These are phyloP conservation scores for Glareola pratincola DNA, from an alignment of 2,113 vertebrate genomes.

Conservation along the genomic window DNA sequence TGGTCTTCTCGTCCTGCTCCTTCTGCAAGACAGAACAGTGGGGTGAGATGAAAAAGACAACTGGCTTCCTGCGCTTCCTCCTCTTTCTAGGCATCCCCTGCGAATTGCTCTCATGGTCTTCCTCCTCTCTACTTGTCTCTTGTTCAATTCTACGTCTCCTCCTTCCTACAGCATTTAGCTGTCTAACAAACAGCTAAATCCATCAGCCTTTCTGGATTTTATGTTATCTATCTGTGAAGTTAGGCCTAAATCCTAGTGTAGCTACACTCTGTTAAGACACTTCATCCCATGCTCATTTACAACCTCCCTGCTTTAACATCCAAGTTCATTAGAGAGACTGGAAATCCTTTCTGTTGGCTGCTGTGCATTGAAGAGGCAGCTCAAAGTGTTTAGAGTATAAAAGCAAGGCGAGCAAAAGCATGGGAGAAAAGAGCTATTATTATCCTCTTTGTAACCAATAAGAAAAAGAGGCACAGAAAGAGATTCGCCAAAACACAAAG, in stretches of 20 bases:
- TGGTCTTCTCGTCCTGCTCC: constrained; percentile 92
- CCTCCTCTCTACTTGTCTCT: background rate
- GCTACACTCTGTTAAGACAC: background rate
- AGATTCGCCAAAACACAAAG: background rate
- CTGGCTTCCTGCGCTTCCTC: background rate
- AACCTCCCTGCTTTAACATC: background rate
- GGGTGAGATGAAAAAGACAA: background rate
- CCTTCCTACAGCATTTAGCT: background rate
- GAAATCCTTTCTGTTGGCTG: background rate
- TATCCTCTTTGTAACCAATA: background rate
- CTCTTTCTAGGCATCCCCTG: background rate
- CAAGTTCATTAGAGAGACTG: background rate
- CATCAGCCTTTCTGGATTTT: background rate
- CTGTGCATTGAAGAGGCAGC: background rate
- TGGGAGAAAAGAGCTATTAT: background rate
- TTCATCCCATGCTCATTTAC: background rate
- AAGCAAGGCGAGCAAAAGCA: background rate
- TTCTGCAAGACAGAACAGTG: constrained; percentile 66
- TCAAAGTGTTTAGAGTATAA: background rate
- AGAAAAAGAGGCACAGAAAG: background rate
- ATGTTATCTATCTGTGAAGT: background rate
- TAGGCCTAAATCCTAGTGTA: background rate
- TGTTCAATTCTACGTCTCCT: background rate
- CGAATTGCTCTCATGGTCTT: background rate
- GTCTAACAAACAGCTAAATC: background rate